Conservation (phyloP, 2,888 invertebrate genomes). For the Nineta flava region DNA sequence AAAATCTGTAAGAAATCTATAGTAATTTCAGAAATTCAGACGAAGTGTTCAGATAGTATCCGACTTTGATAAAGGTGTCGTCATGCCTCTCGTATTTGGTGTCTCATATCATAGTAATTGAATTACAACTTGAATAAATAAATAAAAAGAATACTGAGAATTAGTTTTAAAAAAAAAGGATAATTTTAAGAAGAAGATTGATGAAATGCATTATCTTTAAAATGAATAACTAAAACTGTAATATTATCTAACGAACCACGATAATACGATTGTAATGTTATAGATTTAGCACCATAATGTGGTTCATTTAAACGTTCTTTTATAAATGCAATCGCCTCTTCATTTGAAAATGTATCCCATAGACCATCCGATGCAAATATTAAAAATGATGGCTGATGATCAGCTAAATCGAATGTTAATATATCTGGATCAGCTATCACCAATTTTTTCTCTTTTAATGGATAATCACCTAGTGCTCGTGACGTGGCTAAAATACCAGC, state of each 20-base stretch:
- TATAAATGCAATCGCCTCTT: conserved; percentile 82
- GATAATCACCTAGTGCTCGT: conserved; percentile 88
- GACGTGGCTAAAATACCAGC: conserved; percentile 91
- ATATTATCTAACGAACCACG: conserved; percentile 92
- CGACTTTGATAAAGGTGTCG: too few species aligned
- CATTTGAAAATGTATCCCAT: conserved; percentile 92
- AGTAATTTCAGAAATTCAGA: too few species aligned
- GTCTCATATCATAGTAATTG: too few species aligned
- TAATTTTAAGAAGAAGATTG: too few species aligned
- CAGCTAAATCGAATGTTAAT: conserved; percentile 72
- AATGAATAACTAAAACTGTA: conserved; percentile 79
- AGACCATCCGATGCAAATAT: conserved; percentile 90
- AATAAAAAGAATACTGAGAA: too few species aligned
- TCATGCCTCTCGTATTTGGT: too few species aligned
- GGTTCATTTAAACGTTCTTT: conserved; percentile 73
- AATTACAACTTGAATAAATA: too few species aligned
- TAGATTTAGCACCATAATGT: conserved; percentile 79
- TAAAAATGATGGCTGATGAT: conserved; percentile 77
- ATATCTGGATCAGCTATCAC: conserved; percentile 95
- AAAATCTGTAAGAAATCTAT: too few species aligned
- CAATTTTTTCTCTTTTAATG: conserved; percentile 81
- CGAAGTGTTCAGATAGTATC: too few species aligned
- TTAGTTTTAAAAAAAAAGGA: too few species aligned
- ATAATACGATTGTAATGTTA: conserved; percentile 79
- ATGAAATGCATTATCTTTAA: conserved; percentile 35